phyloP scores from a whole-genome alignment of 2,888 invertebrate genomes.

The Noctua fimbriata region DNA sequence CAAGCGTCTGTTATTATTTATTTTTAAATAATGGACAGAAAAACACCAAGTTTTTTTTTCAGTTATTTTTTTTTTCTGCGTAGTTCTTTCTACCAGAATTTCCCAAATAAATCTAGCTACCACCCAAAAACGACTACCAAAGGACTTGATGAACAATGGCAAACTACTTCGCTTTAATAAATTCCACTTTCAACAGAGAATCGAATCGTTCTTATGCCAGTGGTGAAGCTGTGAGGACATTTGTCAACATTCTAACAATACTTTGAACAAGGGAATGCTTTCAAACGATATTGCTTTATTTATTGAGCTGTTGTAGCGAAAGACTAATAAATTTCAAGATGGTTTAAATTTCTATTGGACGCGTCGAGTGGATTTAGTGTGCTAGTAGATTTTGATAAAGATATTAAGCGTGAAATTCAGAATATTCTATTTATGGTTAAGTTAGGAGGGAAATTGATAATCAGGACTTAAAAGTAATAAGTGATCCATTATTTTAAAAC shows the following conservation, averaged over 20 bases:
- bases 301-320: slow-evolving; percentile 55
- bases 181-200: slow-evolving; percentile 57
- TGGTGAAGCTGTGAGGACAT: slow-evolving; percentile 58
- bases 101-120: neutral
- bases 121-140: slow-evolving; percentile 24
- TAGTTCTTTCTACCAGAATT: neutral
- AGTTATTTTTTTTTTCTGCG: neutral
- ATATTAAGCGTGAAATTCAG: neutral
- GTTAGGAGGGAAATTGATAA: neutral
- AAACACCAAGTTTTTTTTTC: neutral
- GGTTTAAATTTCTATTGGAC: slow-evolving; percentile 51
- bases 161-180: slow-evolving; percentile 59
- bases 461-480: neutral
- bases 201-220: slow-evolving; percentile 61
- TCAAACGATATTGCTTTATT: slow-evolving; percentile 69
- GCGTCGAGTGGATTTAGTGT: slow-evolving; percentile 25
- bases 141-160: slow-evolving; percentile 51
- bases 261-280: slow-evolving; percentile 67
- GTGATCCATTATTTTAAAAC: neutral
- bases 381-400: slow-evolving; percentile 11
- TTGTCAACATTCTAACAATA: slow-evolving; percentile 69
- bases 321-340: slow-evolving; percentile 62
- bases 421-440: neutral
- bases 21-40: neutral
- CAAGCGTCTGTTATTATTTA: too few species aligned